Percentiles rank a stretch among this genome's conserved stretches.
Evolutionary conservation across 2,888 invertebrate genomes (phyloP).

Genomic region (Cremastobaeus sp.): DNA sequence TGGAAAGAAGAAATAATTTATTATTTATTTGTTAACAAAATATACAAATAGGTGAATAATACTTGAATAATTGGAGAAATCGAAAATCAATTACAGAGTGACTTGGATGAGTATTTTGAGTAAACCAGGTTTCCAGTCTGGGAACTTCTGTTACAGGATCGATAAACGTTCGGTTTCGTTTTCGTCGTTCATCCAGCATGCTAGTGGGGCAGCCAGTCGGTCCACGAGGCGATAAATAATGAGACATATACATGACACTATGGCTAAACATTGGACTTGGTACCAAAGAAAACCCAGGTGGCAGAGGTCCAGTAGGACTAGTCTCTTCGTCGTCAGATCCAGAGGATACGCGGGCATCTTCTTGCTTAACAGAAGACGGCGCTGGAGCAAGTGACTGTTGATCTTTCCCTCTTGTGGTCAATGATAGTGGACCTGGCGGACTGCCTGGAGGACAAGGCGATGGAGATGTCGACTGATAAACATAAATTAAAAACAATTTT

Average conservation of each 20-base stretch:
- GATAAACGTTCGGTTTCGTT: constrained; percentile 98
- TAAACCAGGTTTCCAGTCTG: constrained; percentile 96
- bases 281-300: constrained; percentile 87
- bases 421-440: constrained; percentile 74
- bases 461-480: constrained; percentile 73
- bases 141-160: constrained; percentile 99
- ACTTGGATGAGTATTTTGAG: constrained; percentile 98
- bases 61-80: too few species aligned
- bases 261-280: constrained; percentile 93
- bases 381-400: constrained; percentile 72
- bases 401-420: constrained; percentile 76
- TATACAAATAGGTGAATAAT: too few species aligned
- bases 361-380: constrained; percentile 73
- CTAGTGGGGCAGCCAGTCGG: constrained; percentile 79
- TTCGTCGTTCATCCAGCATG: constrained; percentile 89
- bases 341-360: constrained; percentile 74
- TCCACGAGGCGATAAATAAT: constrained; percentile 84
- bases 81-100: constrained; percentile 82
- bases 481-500: too few species aligned
- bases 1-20: constrained; percentile 73
- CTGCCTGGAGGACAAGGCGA: constrained; percentile 75
- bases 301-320: constrained; percentile 79
- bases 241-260: constrained; percentile 95
- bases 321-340: constrained; percentile 81
- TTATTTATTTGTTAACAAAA: background rate